A percentile compares a stretch with the other conserved stretches of the same genome.
These are phyloP conservation scores for Cyprinus carpio DNA, from an alignment of 2,113 vertebrate species.

Conservation along the genomic window DNA sequence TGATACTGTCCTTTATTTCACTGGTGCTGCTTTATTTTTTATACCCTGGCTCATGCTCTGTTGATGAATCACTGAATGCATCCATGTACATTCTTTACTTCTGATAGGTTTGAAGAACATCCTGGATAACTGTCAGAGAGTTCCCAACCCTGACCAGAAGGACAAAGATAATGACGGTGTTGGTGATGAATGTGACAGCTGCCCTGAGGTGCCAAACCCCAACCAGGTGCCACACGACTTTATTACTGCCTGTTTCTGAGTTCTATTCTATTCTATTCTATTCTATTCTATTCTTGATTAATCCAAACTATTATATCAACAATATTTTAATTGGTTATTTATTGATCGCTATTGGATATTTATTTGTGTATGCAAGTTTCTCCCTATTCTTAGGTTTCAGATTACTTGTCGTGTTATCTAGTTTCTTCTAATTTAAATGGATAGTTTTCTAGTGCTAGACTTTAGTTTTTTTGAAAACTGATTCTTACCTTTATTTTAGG, in stretches of 20 bases:
- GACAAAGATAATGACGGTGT: slow-evolving; percentile 91
- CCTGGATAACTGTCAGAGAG: slow-evolving; percentile 89
- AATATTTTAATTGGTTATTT: not conserved
- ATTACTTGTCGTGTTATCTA: not conserved
- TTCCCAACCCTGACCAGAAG: slow-evolving; percentile 84
- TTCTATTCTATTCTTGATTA: not conserved
- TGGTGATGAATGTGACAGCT: slow-evolving; percentile 73
- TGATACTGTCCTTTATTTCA: not conserved
- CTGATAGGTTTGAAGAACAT: slow-evolving; percentile 87
- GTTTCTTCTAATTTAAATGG: not conserved
- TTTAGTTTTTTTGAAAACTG: not conserved
- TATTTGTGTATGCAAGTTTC: not conserved
- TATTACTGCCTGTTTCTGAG: not conserved
- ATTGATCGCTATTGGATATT: not conserved
- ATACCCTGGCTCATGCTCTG: not conserved
- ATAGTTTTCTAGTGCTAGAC: not conserved
- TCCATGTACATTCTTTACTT: slow-evolving; percentile 34
- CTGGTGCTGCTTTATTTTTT: not conserved
- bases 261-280: not conserved
- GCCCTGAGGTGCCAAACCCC: slow-evolving; percentile 88
- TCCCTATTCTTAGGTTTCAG: not conserved
- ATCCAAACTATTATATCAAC: too few species aligned
- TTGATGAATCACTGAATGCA: not conserved
- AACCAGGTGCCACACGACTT: slow-evolving; percentile 82
- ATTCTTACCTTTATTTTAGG: not conserved